Evolutionary conservation across 2,113 vertebrate genomes (phyloP).

Genomic region (Nycticebus coucang): DNA sequence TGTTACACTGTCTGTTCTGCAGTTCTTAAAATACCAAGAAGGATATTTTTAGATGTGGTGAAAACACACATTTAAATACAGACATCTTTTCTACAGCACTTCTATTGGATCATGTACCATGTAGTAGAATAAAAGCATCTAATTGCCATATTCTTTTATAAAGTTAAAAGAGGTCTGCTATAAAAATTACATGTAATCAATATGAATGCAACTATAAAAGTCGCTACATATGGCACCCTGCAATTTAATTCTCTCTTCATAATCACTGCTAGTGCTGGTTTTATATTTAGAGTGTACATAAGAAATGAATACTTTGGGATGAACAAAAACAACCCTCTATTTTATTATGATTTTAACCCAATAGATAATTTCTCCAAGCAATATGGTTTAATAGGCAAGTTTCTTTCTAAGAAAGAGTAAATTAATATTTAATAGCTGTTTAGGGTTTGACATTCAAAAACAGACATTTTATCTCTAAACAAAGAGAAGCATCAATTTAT

Average conservation of each 20-base stretch:
- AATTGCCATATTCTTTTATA: conserved; percentile 75
- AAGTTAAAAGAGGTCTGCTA: conserved; percentile 73
- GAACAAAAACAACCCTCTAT: conserved; percentile 12
- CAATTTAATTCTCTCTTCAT: conserved; percentile 82
- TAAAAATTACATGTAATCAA: conserved; percentile 84
- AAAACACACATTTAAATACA: conserved; percentile 52
- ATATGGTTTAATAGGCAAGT: conserved; percentile 39
- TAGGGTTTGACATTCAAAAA: neutral
- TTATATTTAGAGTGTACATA: conserved; percentile 81
- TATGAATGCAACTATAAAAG: conserved; percentile 82
- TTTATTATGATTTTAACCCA: conserved; percentile 71
- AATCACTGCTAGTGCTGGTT: conserved; percentile 77
- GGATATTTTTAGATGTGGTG: neutral
- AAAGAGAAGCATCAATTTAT: neutral
- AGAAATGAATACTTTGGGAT: conserved; percentile 74
- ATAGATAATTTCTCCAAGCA: conserved; percentile 55
- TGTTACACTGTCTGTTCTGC: neutral
- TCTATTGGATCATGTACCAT: neutral
- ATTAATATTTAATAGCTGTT: conserved; percentile 22
- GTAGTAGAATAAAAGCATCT: conserved; percentile 54
- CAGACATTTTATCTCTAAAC: neutral
- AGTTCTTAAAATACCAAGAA: conserved; percentile 9
- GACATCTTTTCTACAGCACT: neutral
- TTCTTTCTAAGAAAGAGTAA: conserved; percentile 1
- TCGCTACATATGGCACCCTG: conserved; percentile 70